phyloP scores from a whole-genome alignment of 2,888 invertebrate species.

The Sphaerophoria taeniata region DNA sequence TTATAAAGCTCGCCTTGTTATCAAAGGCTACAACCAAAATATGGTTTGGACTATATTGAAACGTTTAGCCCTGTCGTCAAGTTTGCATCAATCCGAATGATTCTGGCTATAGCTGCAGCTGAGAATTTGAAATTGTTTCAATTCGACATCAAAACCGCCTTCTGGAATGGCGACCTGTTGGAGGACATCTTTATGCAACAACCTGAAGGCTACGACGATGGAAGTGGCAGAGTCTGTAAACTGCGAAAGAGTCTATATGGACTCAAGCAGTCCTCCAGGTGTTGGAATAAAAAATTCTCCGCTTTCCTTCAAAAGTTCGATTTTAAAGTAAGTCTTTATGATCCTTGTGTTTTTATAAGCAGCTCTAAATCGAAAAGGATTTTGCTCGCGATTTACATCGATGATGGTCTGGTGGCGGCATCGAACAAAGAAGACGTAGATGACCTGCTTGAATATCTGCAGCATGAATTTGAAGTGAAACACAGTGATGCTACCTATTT shows the following conservation, averaged over 20 bases:
- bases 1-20: no score
- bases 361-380: no score
- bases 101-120: neutral
- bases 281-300: constrained; percentile 53
- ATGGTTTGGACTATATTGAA: no score
- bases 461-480: no score
- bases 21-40: no score
- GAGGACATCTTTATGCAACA: constrained; percentile 26
- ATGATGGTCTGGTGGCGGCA: no score
- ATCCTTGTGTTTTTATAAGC: constrained; percentile 33
- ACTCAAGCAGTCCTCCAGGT: constrained; percentile 25
- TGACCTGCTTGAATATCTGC: no score
- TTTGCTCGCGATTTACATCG: neutral
- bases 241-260: constrained; percentile 47
- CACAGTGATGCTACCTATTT: constrained; percentile 6
- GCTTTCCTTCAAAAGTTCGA: constrained; percentile 66
- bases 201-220: constrained; percentile 25
- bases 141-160: neutral
- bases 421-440: no score
- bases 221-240: constrained; percentile 53
- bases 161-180: neutral
- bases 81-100: no score
- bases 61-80: no score
- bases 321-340: constrained; percentile 42
- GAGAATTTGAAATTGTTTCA: no score